A percentile compares a stretch with the other conserved stretches of the same genome.
Conservation (phyloP, 2,113 vertebrate species). For the Pedetes capensis region DNA sequence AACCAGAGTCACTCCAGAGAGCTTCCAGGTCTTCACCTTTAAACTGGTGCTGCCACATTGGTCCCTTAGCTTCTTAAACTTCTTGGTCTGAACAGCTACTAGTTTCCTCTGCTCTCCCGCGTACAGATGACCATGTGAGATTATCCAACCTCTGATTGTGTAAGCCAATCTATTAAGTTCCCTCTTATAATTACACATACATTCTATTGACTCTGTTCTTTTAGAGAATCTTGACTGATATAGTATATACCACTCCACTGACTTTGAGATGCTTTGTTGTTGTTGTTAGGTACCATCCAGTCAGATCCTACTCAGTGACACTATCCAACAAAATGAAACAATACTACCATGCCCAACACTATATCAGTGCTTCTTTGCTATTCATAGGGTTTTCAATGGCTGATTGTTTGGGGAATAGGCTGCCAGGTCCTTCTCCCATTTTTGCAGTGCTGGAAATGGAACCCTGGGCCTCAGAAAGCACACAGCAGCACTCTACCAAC, state of each 20-base stretch:
- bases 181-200: neutral
- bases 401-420: no score
- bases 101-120: neutral
- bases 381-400: no score
- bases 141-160: neutral
- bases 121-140: neutral
- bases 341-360: no score
- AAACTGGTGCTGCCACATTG: neutral
- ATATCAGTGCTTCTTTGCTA: no score
- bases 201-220: neutral
- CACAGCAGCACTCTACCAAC: no score
- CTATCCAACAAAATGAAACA: no score
- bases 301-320: no score
- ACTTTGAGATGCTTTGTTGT: neutral
- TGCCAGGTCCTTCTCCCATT: no score
- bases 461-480: no score
- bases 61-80: no score
- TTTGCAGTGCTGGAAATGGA: no score
- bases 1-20: neutral
- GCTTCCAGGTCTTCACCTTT: neutral
- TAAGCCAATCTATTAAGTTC: neutral
- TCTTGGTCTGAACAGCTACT: neutral
- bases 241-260: neutral
- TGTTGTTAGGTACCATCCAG: no score
- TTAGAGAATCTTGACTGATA: neutral